Conservation (phyloP, 1,140 invertebrate species). For the Branchinecta lindahli region DNA sequence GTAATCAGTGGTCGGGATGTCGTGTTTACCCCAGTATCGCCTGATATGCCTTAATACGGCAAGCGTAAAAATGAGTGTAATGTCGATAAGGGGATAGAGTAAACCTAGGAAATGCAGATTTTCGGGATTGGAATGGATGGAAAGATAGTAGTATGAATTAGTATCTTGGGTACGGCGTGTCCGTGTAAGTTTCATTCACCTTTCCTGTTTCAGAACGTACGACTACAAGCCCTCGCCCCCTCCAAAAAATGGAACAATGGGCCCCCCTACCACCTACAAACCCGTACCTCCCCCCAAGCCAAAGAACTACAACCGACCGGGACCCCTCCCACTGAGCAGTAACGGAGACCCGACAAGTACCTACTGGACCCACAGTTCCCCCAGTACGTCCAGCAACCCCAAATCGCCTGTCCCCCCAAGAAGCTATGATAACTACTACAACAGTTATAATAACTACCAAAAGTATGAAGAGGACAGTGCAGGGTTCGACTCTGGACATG, state of each 20-base stretch:
- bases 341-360: slow-evolving; percentile 19
- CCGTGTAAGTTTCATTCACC: slow-evolving; percentile 5
- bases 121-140: too few species aligned
- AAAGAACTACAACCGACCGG: slow-evolving; percentile 62
- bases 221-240: slow-evolving; percentile 33
- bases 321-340: slow-evolving; percentile 31
- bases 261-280: slow-evolving; percentile 44
- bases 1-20: too few species aligned
- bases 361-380: slow-evolving; percentile 23
- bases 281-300: slow-evolving; percentile 79
- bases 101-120: too few species aligned
- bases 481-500: slow-evolving; percentile 36
- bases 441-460: slow-evolving; percentile 14
- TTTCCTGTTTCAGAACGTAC: slow-evolving; percentile 13
- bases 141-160: slow-evolving; percentile 12
- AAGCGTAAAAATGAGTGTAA: too few species aligned
- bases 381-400: slow-evolving; percentile 16
- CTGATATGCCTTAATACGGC: too few species aligned
- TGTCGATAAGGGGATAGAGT: too few species aligned
- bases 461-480: slow-evolving; percentile 23
- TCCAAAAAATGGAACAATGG: slow-evolving; percentile 32
- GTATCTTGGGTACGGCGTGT: slow-evolving; percentile 10
- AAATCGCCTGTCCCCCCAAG: neutral
- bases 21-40: too few species aligned
- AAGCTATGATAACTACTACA: slow-evolving; percentile 12